Conservation (phyloP, 1,140 invertebrate species). For the Drusus annulatus region DNA sequence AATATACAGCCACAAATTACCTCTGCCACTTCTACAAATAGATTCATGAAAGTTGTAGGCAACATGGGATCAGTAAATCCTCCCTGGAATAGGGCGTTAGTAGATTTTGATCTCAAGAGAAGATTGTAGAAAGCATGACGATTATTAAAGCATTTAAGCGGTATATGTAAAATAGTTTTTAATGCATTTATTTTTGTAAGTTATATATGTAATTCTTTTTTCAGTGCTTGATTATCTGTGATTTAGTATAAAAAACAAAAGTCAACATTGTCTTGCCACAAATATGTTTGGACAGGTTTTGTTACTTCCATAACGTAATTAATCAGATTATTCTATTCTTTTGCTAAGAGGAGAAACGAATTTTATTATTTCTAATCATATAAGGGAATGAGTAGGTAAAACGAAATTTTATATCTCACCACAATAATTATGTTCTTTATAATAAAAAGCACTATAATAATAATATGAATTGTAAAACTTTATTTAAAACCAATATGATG, state of each 20-base stretch:
- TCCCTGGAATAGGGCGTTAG: not conserved
- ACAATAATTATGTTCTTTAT: no score
- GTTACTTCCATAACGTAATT: not conserved
- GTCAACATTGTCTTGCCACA: slow-evolving; percentile 27
- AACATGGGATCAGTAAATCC: no score
- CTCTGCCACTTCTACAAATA: no score
- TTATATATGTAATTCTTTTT: not conserved
- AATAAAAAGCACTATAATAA: not conserved
- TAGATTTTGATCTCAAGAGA: slow-evolving; percentile 12
- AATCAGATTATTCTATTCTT: no score
- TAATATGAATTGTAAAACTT: not conserved
- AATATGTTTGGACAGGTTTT: not conserved
- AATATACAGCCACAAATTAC: no score
- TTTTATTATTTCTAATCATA: no score
- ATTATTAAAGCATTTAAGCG: not conserved
- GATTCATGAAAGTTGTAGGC: no score
- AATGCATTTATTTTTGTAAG: slow-evolving; percentile 25
- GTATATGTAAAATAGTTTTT: not conserved
- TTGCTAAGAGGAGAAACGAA: no score
- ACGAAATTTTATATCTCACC: not conserved
- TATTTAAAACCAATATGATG: not conserved
- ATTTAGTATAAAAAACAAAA: slow-evolving; percentile 29
- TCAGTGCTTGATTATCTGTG: slow-evolving; percentile 33
- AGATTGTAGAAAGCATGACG: not conserved
- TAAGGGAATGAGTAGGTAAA: not conserved